Conservation (phyloP, 1,140 invertebrate species). For the Hycleus cichorii region DNA sequence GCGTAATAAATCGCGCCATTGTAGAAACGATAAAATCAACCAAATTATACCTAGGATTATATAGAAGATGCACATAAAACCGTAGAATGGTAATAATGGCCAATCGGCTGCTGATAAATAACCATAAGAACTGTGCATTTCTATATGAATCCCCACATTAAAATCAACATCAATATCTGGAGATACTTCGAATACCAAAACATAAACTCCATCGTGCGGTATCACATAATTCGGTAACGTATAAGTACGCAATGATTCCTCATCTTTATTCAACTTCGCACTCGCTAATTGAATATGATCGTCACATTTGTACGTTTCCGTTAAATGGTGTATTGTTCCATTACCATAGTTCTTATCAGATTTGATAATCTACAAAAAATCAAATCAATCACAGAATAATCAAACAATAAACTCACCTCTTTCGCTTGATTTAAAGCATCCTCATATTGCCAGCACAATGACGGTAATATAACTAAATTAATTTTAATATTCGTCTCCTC, state of each 20-base stretch:
- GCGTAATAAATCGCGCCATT: slow-evolving; percentile 85
- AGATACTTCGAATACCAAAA: slow-evolving; percentile 40
- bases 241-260: slow-evolving; percentile 17
- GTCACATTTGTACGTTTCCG: slow-evolving; percentile 27
- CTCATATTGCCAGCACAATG: slow-evolving; percentile 33
- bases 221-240: slow-evolving; percentile 41
- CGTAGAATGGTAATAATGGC: slow-evolving; percentile 75
- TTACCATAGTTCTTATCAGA: slow-evolving; percentile 3
- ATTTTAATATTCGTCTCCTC: slow-evolving; percentile 28
- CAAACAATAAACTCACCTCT: slow-evolving; percentile 23
- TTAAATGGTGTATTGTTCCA: neutral
- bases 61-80: slow-evolving; percentile 84
- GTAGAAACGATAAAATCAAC: slow-evolving; percentile 73
- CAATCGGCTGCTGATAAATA: slow-evolving; percentile 69
- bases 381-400: neutral
- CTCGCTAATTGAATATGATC: slow-evolving; percentile 33
- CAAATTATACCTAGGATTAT: slow-evolving; percentile 74
- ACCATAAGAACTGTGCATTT: slow-evolving; percentile 58
- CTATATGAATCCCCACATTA: slow-evolving; percentile 50
- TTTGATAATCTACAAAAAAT: slow-evolving; percentile 13
- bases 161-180: slow-evolving; percentile 34
- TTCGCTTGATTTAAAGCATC: slow-evolving; percentile 23
- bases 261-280: slow-evolving; percentile 12
- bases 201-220: slow-evolving; percentile 49
- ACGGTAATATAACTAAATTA: slow-evolving; percentile 31